Evolutionary conservation across 2,797 vertebrate species (phyloP).

Genomic region (Channa striata): DNA sequence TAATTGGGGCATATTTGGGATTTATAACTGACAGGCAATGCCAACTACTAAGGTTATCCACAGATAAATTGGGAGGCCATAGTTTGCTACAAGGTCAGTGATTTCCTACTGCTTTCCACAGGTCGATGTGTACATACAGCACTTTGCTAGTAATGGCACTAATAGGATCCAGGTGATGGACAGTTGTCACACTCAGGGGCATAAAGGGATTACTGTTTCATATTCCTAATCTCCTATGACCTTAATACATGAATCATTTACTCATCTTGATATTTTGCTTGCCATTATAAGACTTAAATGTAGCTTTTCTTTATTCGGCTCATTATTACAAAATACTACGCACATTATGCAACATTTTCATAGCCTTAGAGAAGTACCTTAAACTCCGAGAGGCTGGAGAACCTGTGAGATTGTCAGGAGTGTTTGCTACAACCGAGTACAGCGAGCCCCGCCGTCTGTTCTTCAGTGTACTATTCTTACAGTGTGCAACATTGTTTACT

Average conservation of each 20-base stretch:
- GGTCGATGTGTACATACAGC: conserved; percentile 24
- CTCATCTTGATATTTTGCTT: conserved; percentile 5
- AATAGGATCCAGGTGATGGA: conserved; percentile 48
- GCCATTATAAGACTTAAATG: not conserved
- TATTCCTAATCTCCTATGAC: not conserved
- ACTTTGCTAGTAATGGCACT: conserved; percentile 36
- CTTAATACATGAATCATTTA: not conserved
- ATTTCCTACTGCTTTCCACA: conserved; percentile 43
- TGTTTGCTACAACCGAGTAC: conserved; percentile 38
- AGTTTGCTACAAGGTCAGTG: conserved; percentile 56
- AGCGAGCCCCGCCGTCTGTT: conserved; percentile 47
- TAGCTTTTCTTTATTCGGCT: conserved; percentile 15
- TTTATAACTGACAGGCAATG: conserved; percentile 47
- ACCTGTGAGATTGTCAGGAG: conserved; percentile 23
- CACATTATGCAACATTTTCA: conserved; percentile 16
- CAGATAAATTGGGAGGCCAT: conserved; percentile 46
- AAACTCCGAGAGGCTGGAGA: conserved; percentile 25
- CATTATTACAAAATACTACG: conserved; percentile 3
- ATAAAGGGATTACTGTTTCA: conserved; percentile 34
- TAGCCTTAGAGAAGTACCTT: not conserved
- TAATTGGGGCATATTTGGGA: conserved; percentile 55
- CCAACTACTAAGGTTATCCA: conserved; percentile 52
- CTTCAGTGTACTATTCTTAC: conserved; percentile 22
- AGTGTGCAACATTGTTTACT: not conserved
- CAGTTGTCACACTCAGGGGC: conserved; percentile 36